A percentile compares a stretch with the other conserved stretches of the same genome.
These are phyloP conservation scores for Mylabris sibirica DNA, from an alignment of 2,888 invertebrate species.

Conservation along the genomic window DNA sequence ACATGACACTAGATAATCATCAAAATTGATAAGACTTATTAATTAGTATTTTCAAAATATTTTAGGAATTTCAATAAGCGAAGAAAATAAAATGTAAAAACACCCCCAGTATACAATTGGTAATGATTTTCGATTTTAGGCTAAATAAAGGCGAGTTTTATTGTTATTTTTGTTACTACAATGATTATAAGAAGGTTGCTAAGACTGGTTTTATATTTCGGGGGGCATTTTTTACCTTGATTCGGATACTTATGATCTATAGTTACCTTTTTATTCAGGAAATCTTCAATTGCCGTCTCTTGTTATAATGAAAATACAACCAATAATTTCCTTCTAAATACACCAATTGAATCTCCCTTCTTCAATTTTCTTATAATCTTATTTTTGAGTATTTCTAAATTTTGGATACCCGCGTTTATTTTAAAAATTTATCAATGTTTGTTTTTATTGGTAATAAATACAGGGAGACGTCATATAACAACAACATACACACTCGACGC, in stretches of 20 bases:
- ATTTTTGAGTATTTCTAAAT: neutral
- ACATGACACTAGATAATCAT: neutral
- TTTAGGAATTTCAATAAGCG: neutral
- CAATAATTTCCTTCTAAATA: neutral
- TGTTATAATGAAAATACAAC: neutral
- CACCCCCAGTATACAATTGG: neutral
- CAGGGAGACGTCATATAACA: constrained; percentile 46
- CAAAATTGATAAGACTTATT: neutral
- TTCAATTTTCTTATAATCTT: no score
- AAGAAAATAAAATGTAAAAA: neutral
- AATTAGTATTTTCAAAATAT: neutral
- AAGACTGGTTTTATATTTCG: neutral
- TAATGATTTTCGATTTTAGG: neutral
- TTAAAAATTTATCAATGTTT: constrained; percentile 37
- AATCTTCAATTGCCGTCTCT: neutral
- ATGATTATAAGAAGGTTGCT: neutral
- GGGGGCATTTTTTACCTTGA: neutral
- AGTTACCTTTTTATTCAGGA: neutral
- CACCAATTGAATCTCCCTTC: neutral
- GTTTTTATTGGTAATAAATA: constrained; percentile 38
- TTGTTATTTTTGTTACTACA: neutral
- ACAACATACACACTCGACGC: constrained; percentile 48
- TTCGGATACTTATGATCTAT: neutral
- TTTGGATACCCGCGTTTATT: constrained; percentile 32
- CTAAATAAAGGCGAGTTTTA: neutral